These are phyloP conservation scores for Columba livia DNA, from an alignment of 2,113 vertebrate genomes.

Conservation along the genomic window DNA sequence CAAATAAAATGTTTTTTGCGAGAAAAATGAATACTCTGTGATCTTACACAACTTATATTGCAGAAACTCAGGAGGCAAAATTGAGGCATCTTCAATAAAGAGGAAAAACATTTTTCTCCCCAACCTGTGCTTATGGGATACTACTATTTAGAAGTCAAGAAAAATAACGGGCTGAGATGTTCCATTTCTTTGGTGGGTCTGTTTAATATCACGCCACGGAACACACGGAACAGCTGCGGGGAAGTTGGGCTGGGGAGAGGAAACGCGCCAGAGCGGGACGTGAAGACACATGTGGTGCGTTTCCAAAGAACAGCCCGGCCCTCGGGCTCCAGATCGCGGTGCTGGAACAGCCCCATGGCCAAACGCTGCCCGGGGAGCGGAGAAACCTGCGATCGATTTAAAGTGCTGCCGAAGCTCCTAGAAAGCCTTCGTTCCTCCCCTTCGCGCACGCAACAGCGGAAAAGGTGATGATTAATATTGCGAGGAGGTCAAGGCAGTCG, in stretches of 20 bases:
- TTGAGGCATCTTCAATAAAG: accelerated
- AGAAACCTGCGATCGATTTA: not conserved
- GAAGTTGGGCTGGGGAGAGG: not conserved
- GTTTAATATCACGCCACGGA: not conserved
- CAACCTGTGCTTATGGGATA: not conserved
- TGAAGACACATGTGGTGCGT: not conserved
- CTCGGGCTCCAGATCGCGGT: not conserved
- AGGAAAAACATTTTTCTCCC: not conserved
- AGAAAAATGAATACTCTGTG: not conserved
- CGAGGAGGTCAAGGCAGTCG: not conserved
- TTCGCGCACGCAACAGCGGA: not conserved
- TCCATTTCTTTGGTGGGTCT: not conserved
- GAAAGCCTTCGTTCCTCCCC: not conserved
- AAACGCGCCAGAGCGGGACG: not conserved
- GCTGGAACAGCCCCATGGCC: not conserved
- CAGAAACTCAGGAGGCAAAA: not conserved
- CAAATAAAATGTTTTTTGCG: not conserved
- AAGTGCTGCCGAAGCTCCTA: not conserved
- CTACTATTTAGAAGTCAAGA: not conserved
- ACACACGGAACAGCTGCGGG: not conserved
- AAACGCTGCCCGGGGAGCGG: not conserved
- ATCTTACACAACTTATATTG: not conserved
- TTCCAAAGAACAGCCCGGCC: not conserved
- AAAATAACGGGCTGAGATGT: not conserved
- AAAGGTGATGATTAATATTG: not conserved